Base-by-base conservation (phyloP, 2,888 invertebrate genomes). In the Lysandra coridon region DNA sequence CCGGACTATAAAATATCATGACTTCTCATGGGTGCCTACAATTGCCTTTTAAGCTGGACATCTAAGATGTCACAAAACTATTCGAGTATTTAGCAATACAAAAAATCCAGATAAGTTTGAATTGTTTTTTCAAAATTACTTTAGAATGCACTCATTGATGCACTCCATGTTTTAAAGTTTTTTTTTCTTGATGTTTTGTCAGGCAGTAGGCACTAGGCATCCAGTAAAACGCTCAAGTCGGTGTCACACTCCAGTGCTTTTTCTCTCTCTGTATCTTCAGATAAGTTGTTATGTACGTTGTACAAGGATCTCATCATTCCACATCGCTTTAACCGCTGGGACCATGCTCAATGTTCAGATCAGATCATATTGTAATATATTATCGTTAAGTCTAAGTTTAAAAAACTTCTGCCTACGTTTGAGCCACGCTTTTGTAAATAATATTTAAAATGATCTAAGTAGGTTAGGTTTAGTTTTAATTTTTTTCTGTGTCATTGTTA, bases 281-380 rank as follows among this genome's bases (percentile, higher is more conserved):
- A 33, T 76, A 76, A 53, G 76, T 57, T 76, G 76, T 75, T 75
- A 75, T 76, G 76, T 76, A 76, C 76, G 79, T 80, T 79, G 83
- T 85, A 84, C 85, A 88, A 88, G 91, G 94, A 93, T 94, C 94
- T 93, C 93, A 94, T 88, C 94, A 94, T 94, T 94, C 94, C 93
- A 93, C 87, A 83, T 87, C 84, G 90, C 90, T 92, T 92, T 92
- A 91, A 90, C 85, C 84, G 83, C 84, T 84, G 89, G 89, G 89
- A 92, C 88, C 91, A 89, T 90, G 91, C 91, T 91, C 89, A 90
- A 90, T 88, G 84, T 86, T 86, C 86, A 87, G 23, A 76, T 76
- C 76, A 76, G 76, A 76, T 76, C 76, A 76, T 76, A 85, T 84
- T 84, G 88, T 90, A 89, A 86, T 85, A 89, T 89, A 89, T 87